These are phyloP conservation scores for Probosciger aterrimus DNA, from an alignment of 2,113 vertebrate species.

Conservation along the genomic window DNA sequence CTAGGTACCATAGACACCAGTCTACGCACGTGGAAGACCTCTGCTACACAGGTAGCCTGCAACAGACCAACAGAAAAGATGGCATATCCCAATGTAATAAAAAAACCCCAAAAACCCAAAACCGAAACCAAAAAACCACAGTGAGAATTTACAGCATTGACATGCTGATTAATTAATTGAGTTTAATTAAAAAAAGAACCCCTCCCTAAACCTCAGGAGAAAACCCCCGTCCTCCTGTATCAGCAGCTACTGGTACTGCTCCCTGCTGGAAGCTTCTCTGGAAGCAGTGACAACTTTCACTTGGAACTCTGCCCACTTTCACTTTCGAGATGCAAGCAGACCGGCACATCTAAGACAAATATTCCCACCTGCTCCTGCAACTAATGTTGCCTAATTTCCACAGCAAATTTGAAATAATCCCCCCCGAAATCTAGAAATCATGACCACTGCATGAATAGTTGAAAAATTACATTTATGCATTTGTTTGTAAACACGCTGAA, in stretches of 20 bases:
- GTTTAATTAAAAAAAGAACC: not conserved
- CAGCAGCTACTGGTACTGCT: rapidly evolving
- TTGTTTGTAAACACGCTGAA: not conserved
- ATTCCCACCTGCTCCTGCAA: not conserved
- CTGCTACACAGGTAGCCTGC: not conserved
- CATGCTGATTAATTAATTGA: not conserved
- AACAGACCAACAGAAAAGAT: not conserved
- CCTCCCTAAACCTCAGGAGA: not conserved
- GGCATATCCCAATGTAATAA: not conserved
- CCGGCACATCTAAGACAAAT: rapidly evolving
- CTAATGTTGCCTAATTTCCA: not conserved
- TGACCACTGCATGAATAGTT: not conserved
- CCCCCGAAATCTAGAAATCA: not conserved
- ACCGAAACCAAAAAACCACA: not conserved
- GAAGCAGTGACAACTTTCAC: not conserved
- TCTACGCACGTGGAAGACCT: not conserved
- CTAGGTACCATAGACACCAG: not conserved
- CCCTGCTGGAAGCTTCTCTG: not conserved
- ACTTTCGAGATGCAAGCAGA: not conserved
- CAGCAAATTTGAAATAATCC: rapidly evolving
- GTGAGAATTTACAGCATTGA: too few species aligned
- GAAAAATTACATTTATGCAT: not conserved
- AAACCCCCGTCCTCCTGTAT: not conserved
- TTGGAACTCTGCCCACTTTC: not conserved
- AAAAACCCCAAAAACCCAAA: not conserved